Evolutionary conservation across 2,797 vertebrate species (phyloP).

Genomic region (Tachyglossus aculeatus): DNA sequence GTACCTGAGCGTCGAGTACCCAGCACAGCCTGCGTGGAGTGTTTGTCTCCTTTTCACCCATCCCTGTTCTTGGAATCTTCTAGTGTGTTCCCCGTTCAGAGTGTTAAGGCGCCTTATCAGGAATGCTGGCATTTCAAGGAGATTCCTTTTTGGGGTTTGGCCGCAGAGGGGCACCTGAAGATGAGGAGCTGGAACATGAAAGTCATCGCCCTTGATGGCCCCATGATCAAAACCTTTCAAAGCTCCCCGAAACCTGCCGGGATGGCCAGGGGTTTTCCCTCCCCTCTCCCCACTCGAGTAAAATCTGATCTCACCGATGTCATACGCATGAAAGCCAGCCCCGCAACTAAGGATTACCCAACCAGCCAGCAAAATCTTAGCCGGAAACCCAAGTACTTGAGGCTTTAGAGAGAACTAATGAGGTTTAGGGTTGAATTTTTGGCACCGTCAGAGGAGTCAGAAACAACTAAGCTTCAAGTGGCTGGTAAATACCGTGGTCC

Average conservation of each 20-base stretch:
- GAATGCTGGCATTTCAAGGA: constrained; percentile 19
- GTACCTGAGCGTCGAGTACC: constrained; percentile 48
- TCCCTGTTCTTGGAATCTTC: background rate
- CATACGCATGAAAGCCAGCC: constrained; percentile 38
- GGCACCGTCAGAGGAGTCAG: constrained; percentile 27
- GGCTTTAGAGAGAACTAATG: constrained; percentile 24
- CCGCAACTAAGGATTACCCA: constrained; percentile 28
- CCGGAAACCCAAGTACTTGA: constrained; percentile 30
- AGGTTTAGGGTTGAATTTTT: constrained; percentile 12
- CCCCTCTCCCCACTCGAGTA: background rate
- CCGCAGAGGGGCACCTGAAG: background rate
- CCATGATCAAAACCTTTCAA: constrained; percentile 17
- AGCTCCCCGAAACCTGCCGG: background rate
- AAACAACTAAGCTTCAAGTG: background rate
- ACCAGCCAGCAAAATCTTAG: constrained; percentile 7
- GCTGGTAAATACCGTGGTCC: constrained; percentile 8
- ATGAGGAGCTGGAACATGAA: constrained; percentile 29
- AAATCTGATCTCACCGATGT: constrained; percentile 1
- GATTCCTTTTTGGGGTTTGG: constrained; percentile 22
- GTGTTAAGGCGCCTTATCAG: constrained; percentile 4
- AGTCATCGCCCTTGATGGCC: background rate
- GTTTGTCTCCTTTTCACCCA: constrained; percentile 15
- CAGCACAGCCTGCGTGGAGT: constrained; percentile 3
- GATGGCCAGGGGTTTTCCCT: constrained; percentile 3
- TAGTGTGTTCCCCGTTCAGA: background rate